These are phyloP conservation scores for Leucopsar rothschildi DNA, from an alignment of 2,113 vertebrate species.

Conservation along the genomic window DNA sequence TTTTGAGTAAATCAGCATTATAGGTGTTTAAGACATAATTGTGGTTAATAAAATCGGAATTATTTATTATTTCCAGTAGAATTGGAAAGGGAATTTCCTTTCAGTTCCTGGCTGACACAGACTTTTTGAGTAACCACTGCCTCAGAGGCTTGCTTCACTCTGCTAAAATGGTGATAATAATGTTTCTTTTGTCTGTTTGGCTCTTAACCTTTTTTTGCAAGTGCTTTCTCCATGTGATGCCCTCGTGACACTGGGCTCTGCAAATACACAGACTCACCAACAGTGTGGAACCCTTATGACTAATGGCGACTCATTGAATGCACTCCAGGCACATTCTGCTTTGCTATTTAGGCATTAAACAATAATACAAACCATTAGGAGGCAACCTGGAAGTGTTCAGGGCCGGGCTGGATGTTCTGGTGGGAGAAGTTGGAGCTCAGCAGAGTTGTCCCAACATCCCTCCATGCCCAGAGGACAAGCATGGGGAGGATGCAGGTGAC, in stretches of 20 bases:
- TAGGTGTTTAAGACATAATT: not conserved
- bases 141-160: not conserved
- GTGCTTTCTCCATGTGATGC: not conserved
- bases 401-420: not conserved
- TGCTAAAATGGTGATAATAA: not conserved
- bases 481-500: accelerated
- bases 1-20: not conserved
- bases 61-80: not conserved
- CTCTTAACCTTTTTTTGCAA: not conserved
- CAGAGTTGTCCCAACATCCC: not conserved
- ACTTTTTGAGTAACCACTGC: not conserved
- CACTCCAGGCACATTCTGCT: not conserved
- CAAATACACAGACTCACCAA: not conserved
- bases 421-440: not conserved
- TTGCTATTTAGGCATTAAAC: not conserved
- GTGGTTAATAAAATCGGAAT: not conserved
- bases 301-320: not conserved
- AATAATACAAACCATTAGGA: not conserved
- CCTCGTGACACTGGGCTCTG: not conserved
- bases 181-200: not conserved
- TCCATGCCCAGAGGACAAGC: accelerated
- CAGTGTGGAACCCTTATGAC: not conserved
- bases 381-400: not conserved
- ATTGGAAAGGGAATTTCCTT: not conserved
- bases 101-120: not conserved